Evolutionary conservation across 2,113 vertebrate genomes (phyloP), one percentile per base, ranked within the genome.

Genomic region (Hippopotamus amphibius): DNA sequence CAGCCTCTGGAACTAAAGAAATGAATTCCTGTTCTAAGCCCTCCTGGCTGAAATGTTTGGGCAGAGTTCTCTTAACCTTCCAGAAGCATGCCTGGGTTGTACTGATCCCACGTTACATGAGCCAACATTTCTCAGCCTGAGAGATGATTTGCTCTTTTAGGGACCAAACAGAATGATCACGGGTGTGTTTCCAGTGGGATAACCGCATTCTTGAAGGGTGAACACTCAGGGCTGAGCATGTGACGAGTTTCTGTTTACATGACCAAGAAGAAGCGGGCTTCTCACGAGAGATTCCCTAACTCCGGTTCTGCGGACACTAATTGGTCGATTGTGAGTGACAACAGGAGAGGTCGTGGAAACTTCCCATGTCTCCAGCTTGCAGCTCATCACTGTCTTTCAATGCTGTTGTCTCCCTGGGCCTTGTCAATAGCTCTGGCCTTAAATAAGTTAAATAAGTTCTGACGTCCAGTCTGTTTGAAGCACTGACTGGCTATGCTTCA

Each of bases 401-500:
- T 0, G 4, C 46, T 3, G 5, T 7, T 0, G 16, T 4, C 82
- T 61, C 11, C 61, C 50, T 4, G 30, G 53, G 77, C 3, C 37
- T 5, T 10, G 13, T 21, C 79, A 4, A 0, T 3, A 15, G 65
- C 63, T 86, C 53, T 17, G 66, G 76, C 17, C n/a, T 22, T 50
- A 10, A 8, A 11, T 77, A 37, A 37, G 7, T 28, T 74, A 28
- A 37, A 37, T n/a, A 2, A n/a, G 50, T 21, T 33, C 57, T 5
- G 69, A 43, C 1, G 0, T 7, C 41, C 33, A 2, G 7, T 26
- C 55, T 53, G 33, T 26, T 53, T 57, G 14, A 26, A 43, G 26
- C 6, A 0, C 9, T 7, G 33, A 50, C 5, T 15, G 1, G 1
- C 84, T 21, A 0, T 3, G 37, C 22, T 33, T 50, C 15, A 0